These are phyloP conservation scores for Prochilodus magdalenae DNA, from an alignment of 2,113 vertebrate genomes.

Conservation along the genomic window DNA sequence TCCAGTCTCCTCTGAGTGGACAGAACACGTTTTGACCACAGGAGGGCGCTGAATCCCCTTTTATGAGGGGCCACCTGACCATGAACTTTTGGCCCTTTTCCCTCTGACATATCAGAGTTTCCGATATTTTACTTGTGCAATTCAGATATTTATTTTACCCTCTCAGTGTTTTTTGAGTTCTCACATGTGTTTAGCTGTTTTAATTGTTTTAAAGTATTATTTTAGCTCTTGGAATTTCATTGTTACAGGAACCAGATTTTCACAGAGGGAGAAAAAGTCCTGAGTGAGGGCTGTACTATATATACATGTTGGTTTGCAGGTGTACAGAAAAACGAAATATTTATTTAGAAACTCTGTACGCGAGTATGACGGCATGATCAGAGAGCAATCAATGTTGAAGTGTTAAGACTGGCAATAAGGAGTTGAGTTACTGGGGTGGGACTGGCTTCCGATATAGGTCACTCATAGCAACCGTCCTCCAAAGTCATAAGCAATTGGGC, in stretches of 20 bases:
- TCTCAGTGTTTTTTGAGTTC: constrained; percentile 79
- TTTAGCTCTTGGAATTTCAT: constrained; percentile 72
- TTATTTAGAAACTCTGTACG: background rate
- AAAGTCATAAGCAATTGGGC: background rate
- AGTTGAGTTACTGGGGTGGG: background rate
- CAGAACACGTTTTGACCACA: constrained; percentile 50
- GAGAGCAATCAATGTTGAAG: background rate
- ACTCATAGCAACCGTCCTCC: background rate
- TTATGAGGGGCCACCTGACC: constrained; percentile 51
- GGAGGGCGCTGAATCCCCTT: constrained; percentile 11
- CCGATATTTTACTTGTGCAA: constrained; percentile 90
- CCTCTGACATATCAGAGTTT: constrained; percentile 76
- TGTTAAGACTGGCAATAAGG: background rate
- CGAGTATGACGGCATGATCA: background rate
- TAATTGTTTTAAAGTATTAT: constrained; percentile 64
- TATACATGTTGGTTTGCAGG: background rate
- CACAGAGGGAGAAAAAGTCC: background rate
- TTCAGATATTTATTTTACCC: constrained; percentile 93
- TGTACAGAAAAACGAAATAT: background rate
- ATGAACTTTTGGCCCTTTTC: constrained; percentile 65
- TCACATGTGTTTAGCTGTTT: constrained; percentile 74
- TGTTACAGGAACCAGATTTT: constrained; percentile 66
- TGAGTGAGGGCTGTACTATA: background rate
- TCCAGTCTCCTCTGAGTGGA: constrained; percentile 49
- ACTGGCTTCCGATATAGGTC: background rate